Evolutionary conservation across 2,113 vertebrate species (phyloP).

Genomic region (Sorex araneus): DNA sequence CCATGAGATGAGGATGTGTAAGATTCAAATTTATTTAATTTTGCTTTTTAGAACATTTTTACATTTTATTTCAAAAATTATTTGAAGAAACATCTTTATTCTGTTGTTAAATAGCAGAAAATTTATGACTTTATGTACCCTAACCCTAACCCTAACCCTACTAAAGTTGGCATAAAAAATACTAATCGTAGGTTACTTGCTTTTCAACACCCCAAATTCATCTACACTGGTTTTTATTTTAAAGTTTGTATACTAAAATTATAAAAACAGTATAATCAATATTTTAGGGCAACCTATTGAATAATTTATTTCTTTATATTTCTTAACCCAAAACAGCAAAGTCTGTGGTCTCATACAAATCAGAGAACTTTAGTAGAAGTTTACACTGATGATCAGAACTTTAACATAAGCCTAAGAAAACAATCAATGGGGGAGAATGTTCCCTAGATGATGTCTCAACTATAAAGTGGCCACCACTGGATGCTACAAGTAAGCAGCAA

Average conservation of each 20-base stretch:
- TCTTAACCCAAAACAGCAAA: neutral
- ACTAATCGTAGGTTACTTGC: no score
- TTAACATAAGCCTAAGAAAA: neutral
- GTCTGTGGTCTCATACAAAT: neutral
- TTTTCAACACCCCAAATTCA: no score
- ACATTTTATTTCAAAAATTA: neutral
- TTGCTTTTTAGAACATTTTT: neutral
- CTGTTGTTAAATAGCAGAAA: constrained; percentile 16
- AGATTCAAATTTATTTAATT: neutral
- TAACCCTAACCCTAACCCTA: no score
- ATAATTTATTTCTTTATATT: constrained; percentile 36
- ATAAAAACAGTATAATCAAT: neutral
- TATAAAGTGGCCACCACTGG: neutral
- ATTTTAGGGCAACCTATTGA: neutral
- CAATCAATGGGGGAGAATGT: accelerated
- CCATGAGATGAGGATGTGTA: neutral
- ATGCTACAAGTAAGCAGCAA: neutral
- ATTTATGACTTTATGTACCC: no score
- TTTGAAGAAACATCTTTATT: neutral
- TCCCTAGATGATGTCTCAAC: neutral
- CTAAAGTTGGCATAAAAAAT: neutral
- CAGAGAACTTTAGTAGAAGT: neutral
- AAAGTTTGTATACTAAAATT: neutral
- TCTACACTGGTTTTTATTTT: no score
- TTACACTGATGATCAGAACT: neutral